Conservation (phyloP, 1,140 invertebrate species). For the Branchinecta lindahli region DNA sequence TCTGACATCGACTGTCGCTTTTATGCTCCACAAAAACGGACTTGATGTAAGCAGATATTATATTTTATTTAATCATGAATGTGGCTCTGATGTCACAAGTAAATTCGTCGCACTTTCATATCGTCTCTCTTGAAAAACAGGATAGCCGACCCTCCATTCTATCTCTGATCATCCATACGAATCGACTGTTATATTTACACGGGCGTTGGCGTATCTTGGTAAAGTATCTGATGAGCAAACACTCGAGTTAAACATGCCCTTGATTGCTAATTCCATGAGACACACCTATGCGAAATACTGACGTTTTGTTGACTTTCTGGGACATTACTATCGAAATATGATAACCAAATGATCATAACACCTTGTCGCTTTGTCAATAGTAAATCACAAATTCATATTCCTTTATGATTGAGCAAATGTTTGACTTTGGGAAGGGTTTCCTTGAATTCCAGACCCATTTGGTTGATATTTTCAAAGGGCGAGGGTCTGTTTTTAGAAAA, state of each 20-base stretch:
- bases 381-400: slow-evolving; percentile 11
- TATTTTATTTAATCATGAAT: too few relatives aligned
- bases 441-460: slow-evolving; percentile 3
- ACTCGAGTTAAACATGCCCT: neutral
- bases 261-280: neutral
- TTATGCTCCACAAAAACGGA: too few relatives aligned
- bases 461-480: neutral
- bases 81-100: too few relatives aligned
- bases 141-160: too few relatives aligned
- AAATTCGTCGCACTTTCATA: too few relatives aligned
- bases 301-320: neutral
- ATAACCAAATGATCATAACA: slow-evolving; percentile 7
- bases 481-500: neutral
- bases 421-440: slow-evolving; percentile 7
- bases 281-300: neutral
- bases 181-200: too few relatives aligned
- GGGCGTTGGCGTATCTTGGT: neutral
- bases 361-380: slow-evolving; percentile 8
- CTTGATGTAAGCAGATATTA: too few relatives aligned
- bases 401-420: slow-evolving; percentile 11
- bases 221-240: slow-evolving; percentile 1
- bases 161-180: too few relatives aligned
- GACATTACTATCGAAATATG: slow-evolving; percentile 9
- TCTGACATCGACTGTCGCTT: too few relatives aligned
- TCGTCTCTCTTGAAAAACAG: too few relatives aligned